Conservation (phyloP, 2,797 vertebrate genomes). For the Phataginus tetradactyla region DNA sequence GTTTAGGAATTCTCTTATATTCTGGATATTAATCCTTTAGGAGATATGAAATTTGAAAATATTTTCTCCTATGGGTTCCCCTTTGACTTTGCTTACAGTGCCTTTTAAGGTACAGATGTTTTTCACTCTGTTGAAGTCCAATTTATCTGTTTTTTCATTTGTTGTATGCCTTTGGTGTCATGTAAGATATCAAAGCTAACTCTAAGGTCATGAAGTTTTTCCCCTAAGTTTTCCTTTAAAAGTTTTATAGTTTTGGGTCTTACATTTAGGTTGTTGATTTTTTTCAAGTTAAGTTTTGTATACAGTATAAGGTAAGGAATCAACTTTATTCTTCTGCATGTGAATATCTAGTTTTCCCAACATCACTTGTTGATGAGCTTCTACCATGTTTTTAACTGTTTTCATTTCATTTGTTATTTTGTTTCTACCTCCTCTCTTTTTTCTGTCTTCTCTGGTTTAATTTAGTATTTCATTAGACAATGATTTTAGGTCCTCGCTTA, state of each 20-base stretch:
- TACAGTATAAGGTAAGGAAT: neutral
- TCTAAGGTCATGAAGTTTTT: no score
- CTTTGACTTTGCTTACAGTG: neutral
- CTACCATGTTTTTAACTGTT: neutral
- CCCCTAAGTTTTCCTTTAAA: neutral
- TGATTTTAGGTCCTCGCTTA: neutral
- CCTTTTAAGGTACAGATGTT: neutral
- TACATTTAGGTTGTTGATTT: neutral
- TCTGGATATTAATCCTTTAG: neutral
- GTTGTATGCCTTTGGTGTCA: neutral
- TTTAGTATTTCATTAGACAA: neutral
- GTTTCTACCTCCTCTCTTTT: neutral
- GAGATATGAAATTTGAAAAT: neutral
- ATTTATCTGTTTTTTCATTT: neutral
- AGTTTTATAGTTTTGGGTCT: neutral
- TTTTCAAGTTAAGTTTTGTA: neutral
- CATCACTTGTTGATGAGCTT: neutral
- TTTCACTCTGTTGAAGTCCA: neutral
- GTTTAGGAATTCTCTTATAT: neutral
- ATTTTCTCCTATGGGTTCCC: neutral
- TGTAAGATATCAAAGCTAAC: neutral
- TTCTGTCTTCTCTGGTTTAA: neutral
- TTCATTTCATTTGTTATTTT: neutral
- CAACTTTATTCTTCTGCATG: neutral
- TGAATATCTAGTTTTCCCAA: neutral